Evolutionary conservation across 2,113 vertebrate genomes (phyloP).

Genomic region (Cepphus grylle): DNA sequence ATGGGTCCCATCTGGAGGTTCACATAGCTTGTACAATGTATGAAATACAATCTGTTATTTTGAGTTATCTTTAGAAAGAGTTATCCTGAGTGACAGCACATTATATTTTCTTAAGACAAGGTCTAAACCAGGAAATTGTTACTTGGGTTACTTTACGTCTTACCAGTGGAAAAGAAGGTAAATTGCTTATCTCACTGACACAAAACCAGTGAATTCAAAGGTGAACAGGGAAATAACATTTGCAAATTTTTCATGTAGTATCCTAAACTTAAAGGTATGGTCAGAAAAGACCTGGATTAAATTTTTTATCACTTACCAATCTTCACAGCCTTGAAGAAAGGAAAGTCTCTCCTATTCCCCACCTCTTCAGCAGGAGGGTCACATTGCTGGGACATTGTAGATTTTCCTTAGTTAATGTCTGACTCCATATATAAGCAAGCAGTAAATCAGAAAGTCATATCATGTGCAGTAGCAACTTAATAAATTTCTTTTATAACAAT

Average conservation of each 20-base stretch:
- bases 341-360: not conserved
- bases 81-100: not conserved
- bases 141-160: slow-evolving; percentile 16
- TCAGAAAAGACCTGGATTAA: not conserved
- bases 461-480: not conserved
- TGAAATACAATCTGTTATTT: slow-evolving; percentile 57
- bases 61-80: slow-evolving; percentile 44
- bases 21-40: not conserved
- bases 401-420: not conserved
- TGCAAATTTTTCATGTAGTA: slow-evolving; percentile 8
- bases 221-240: not conserved
- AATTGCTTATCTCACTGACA: slow-evolving; percentile 18
- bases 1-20: slow-evolving; percentile 16
- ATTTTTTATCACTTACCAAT: not conserved
- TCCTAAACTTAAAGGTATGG: slow-evolving; percentile 23
- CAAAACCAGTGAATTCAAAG: slow-evolving; percentile 9
- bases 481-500: not conserved
- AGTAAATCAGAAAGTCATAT: not conserved
- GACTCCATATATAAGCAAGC: not conserved
- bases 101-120: slow-evolving; percentile 30
- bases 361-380: not conserved
- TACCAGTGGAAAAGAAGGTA: slow-evolving; percentile 15
- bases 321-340: slow-evolving; percentile 30
- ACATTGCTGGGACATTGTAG: not conserved
- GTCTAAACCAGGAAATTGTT: not conserved